Base-by-base conservation (phyloP, 2,888 invertebrate species). In the Apotomis betuletana region DNA sequence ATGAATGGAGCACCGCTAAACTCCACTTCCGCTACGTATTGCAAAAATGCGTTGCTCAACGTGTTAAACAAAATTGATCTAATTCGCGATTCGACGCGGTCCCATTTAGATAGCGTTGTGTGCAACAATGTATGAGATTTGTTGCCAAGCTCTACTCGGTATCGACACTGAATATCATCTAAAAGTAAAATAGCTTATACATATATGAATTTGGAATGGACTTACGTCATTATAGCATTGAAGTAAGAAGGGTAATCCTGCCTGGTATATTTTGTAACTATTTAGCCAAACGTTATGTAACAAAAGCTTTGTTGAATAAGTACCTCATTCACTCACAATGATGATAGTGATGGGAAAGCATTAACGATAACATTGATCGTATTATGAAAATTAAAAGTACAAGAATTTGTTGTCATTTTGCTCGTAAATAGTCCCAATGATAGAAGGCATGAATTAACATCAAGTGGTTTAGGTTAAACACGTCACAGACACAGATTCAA, bases 221-320 rank as follows among this genome's bases (percentile, higher is more conserved):
- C 46, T 55, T 65, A 57, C 27, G 57, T 27, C 27, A 55, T 65
- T 65, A n/a, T 46, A 27, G 2, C 10, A 27, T 46, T 12, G 57
- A 46, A 80, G 78, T 79, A 79, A 12, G 54, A 46, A n/a, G 78
- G 80, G 81, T 79, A 82, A 86, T 85, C 81, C 84, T 82, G 79
- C 75, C 55, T 76, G 79, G 77, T 81, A 79, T 81, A 81, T 86
- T 86, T 85, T 86, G 87, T 84, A 88, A 88, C 86, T 82, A 85
- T 87, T 87, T 85, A 85, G 78, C 81, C 79, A 81, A 81, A 77
- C 76, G 85, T 90, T 89, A 86, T 85, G 86, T 85, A 90, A 90
- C 87, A 87, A 84, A 81, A 81, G 85, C 87, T 89, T 89, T 89
- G 88, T 88, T 82, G 80, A 77, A 78, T 86, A 85, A 86, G 85